Conservation (phyloP, 2,888 invertebrate species). For the Trachelus tabidus region DNA sequence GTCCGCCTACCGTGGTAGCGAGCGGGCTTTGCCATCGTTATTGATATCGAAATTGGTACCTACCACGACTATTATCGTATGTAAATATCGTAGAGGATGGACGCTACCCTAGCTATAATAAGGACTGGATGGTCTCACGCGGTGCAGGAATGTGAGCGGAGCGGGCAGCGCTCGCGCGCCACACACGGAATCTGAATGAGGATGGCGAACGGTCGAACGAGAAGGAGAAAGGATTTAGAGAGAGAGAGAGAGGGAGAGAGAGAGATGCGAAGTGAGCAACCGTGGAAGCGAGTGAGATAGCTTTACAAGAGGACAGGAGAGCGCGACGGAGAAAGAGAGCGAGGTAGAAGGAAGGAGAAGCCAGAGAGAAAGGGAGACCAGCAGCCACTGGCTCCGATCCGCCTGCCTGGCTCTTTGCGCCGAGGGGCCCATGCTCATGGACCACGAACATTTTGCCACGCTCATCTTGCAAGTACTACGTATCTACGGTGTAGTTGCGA, state of each 20-base stretch:
- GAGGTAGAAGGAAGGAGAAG: background rate
- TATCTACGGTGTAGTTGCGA: background rate
- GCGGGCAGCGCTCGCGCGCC: conserved; percentile 11
- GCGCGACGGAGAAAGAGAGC: background rate
- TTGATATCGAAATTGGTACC: conserved; percentile 8
- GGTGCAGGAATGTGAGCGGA: conserved; percentile 20
- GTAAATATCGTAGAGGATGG: conserved; percentile 7
- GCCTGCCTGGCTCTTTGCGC: background rate
- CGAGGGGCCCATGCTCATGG: background rate
- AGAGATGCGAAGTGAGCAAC: background rate
- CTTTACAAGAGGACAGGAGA: background rate
- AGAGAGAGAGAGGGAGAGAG: too few species aligned
- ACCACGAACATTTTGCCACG: conserved; percentile 1
- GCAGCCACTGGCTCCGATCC: conserved; percentile 11
- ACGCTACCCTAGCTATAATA: conserved; percentile 13
- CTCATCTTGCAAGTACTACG: background rate
- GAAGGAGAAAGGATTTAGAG: background rate
- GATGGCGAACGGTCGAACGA: conserved; percentile 10
- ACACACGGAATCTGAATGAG: background rate
- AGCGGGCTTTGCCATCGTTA: background rate
- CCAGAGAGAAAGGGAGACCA: background rate
- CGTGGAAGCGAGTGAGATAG: background rate
- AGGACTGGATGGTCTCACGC: conserved; percentile 20
- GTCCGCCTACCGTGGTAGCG: conserved; percentile 1
- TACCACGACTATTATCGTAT: conserved; percentile 8